A percentile compares a stretch with the other conserved stretches of the same genome.
These are phyloP conservation scores for Hylaeus volcanicus DNA, from an alignment of 1,140 invertebrate genomes.

Conservation along the genomic window DNA sequence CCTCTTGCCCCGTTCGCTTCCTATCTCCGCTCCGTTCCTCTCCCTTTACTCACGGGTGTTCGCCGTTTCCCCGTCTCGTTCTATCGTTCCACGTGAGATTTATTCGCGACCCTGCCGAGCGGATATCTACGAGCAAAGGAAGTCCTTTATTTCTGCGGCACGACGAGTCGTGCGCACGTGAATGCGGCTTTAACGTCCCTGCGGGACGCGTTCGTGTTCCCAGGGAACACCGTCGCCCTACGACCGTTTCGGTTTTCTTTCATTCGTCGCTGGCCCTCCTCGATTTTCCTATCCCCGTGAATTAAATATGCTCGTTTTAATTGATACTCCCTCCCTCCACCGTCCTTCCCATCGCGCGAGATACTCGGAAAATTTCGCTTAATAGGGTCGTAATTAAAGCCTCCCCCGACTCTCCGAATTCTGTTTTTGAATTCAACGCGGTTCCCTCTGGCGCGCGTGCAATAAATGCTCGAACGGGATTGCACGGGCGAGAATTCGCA, in stretches of 20 bases:
- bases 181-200: slow-evolving; percentile 44
- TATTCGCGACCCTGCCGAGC: slow-evolving; percentile 55
- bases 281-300: not conserved
- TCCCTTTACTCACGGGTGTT: not conserved
- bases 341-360: not conserved
- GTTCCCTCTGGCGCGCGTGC: too few species aligned
- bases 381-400: too few species aligned
- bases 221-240: not conserved
- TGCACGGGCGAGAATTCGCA: too few species aligned
- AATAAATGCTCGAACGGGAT: too few species aligned
- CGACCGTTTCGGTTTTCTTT: slow-evolving; percentile 20
- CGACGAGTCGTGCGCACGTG: slow-evolving; percentile 32
- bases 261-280: not conserved
- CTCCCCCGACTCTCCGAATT: too few species aligned
- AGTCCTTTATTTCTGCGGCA: slow-evolving; percentile 57
- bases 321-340: not conserved
- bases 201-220: slow-evolving; percentile 30
- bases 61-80: slow-evolving; percentile 2
- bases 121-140: slow-evolving; percentile 56
- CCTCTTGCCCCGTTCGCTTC: slow-evolving; percentile 25
- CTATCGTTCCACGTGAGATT: slow-evolving; percentile 52
- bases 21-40: slow-evolving; percentile 6
- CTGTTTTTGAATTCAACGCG: too few species aligned
- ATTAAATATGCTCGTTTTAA: slow-evolving; percentile 2
- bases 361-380: not conserved